Evolutionary conservation across 2,797 vertebrate species (phyloP).

Genomic region (Anguilla pacifica): DNA sequence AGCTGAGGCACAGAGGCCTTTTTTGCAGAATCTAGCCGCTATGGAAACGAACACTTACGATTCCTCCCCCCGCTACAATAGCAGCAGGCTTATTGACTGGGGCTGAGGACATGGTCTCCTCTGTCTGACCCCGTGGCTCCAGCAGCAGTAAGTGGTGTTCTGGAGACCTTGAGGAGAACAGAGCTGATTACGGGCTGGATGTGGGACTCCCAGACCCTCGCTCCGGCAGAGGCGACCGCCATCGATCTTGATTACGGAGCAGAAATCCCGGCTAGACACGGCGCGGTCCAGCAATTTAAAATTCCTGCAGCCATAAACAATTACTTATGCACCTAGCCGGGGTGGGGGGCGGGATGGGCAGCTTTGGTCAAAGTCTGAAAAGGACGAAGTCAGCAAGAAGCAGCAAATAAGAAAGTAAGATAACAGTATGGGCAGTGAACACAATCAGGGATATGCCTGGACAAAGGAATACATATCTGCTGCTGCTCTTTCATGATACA

Average conservation of each 20-base stretch:
- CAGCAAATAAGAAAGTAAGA: neutral
- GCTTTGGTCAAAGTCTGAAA: neutral
- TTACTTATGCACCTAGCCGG: neutral
- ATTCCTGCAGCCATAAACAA: neutral
- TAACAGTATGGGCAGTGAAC: neutral
- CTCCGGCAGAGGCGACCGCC: neutral
- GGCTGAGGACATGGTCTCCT: neutral
- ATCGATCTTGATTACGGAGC: constrained; percentile 22
- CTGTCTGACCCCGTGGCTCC: neutral
- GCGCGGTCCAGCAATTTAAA: neutral
- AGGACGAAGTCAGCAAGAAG: constrained; percentile 11
- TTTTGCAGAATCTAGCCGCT: neutral
- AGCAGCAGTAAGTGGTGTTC: constrained; percentile 11
- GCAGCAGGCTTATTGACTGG: constrained; percentile 14
- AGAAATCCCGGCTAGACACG: neutral
- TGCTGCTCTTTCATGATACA: neutral
- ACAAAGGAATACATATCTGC: neutral
- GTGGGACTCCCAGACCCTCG: neutral
- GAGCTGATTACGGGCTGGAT: neutral
- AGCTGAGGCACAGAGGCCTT: neutral
- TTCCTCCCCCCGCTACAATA: neutral
- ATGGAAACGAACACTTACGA: neutral
- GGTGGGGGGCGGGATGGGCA: neutral
- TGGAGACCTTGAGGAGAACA: neutral
- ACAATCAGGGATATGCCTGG: neutral